A percentile compares a stretch with the other conserved stretches of the same genome.
These are phyloP conservation scores for Pangasius larnaudii DNA, from an alignment of 2,797 vertebrate species.

Conservation along the genomic window DNA sequence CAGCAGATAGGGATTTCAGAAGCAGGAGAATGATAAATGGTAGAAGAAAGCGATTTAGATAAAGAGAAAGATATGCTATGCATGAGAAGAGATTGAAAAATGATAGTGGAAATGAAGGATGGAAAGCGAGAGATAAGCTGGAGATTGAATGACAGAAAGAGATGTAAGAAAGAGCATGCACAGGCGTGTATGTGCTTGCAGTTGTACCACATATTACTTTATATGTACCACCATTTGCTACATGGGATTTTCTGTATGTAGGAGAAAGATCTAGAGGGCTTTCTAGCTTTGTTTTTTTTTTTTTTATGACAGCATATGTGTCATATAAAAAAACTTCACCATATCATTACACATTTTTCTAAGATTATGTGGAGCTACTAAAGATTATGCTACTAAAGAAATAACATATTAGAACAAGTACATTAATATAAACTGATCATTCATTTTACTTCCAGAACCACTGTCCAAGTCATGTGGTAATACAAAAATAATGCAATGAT, in stretches of 20 bases:
- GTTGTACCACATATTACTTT: not conserved
- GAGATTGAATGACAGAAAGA: not conserved
- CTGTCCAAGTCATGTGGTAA: not conserved
- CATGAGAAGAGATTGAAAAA: not conserved
- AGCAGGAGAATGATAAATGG: not conserved
- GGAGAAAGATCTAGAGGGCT: not conserved
- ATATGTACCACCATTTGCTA: not conserved
- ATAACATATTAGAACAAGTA: too few relatives aligned
- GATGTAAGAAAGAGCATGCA: not conserved
- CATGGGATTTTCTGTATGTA: not conserved
- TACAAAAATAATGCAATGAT: not conserved
- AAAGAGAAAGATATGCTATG: not conserved
- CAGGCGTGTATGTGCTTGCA: not conserved
- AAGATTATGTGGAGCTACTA: too few relatives aligned
- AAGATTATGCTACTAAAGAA: too few relatives aligned
- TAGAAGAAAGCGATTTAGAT: not conserved
- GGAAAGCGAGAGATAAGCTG: not conserved
- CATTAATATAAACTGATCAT: too few relatives aligned
- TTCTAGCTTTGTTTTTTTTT: not conserved
- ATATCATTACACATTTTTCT: too few relatives aligned
- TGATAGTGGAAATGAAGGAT: not conserved
- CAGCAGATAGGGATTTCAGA: not conserved
- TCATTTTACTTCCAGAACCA: not conserved
- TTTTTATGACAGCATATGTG: not conserved
- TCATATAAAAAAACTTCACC: too few relatives aligned